Percentiles rank a stretch among this genome's conserved stretches.
Conservation (phyloP, 2,113 vertebrate genomes). For the Triplophysa rosa region DNA sequence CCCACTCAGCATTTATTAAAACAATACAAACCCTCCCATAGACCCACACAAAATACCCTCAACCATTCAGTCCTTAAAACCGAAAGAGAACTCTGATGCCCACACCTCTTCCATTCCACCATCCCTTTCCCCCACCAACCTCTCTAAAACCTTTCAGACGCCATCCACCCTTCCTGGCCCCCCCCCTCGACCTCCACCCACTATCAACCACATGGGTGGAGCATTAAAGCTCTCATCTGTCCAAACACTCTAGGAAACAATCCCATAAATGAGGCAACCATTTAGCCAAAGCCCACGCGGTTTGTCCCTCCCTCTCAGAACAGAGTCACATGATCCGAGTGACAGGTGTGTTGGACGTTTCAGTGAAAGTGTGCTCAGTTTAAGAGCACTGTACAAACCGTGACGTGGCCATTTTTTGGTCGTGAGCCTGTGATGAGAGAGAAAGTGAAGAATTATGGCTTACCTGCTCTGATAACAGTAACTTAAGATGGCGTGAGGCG, state of each 20-base stretch:
- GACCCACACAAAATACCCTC: conserved; percentile 39
- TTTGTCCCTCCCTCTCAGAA: neutral
- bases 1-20: conserved; percentile 28
- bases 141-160: conserved; percentile 13
- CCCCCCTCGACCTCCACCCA: conserved; percentile 32
- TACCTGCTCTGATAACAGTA: conserved; percentile 28
- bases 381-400: too few relatives aligned
- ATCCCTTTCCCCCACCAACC: neutral
- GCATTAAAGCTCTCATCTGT: conserved; percentile 11
- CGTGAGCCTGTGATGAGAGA: neutral
- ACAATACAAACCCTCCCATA: conserved; percentile 5
- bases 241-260: conserved; percentile 38
- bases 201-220: conserved; percentile 25
- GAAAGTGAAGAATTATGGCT: neutral
- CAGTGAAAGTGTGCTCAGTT: neutral
- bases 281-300: conserved; percentile 31
- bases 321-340: neutral
- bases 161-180: conserved; percentile 1
- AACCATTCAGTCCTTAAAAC: neutral
- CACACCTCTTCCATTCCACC: neutral
- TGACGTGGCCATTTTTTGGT: neutral
- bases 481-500: neutral
- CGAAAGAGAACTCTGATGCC: conserved; percentile 22
- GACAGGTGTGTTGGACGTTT: conserved; percentile 12
- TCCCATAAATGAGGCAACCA: conserved; percentile 34